phyloP scores from a whole-genome alignment of 2,113 vertebrate species.

The Tragulus kanchil region DNA sequence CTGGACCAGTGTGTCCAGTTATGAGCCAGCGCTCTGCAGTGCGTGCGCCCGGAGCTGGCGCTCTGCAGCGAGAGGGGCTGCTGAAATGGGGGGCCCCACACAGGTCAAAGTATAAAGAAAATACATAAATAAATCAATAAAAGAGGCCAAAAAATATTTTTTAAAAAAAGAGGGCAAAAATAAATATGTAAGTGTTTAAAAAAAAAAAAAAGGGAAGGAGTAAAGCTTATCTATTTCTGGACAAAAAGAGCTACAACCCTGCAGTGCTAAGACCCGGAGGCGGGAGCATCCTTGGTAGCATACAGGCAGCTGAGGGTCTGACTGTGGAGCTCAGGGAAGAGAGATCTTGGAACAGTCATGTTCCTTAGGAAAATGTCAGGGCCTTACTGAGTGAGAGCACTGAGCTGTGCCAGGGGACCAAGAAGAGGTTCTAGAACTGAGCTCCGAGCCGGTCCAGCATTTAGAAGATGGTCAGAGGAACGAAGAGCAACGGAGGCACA shows the following conservation, averaged over 20 bases:
- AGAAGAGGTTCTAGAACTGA: background rate
- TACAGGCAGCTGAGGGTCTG: background rate
- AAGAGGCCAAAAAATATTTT: too few relatives aligned
- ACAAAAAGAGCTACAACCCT: background rate
- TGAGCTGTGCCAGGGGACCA: rapidly evolving
- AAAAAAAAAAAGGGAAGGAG: background rate
- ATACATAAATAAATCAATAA: too few relatives aligned
- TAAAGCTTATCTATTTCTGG: background rate
- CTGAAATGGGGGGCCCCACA: too few relatives aligned
- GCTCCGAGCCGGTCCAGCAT: background rate
- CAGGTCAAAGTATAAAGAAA: too few relatives aligned
- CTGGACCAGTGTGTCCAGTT: too few relatives aligned
- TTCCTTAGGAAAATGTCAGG: background rate
- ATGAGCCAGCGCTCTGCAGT: too few relatives aligned
- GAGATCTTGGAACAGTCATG: background rate
- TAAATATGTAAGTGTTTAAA: too few relatives aligned
- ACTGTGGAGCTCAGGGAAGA: background rate
- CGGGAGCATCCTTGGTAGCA: too few relatives aligned
- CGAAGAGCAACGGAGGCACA: background rate
- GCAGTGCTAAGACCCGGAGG: background rate
- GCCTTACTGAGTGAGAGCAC: background rate
- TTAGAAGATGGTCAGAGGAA: background rate
- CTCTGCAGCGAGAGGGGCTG: too few relatives aligned
- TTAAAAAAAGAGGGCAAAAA: too few relatives aligned
- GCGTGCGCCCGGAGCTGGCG: too few relatives aligned